Base-by-base conservation (phyloP, 2,888 invertebrate genomes). In the Dascillus cervinus region DNA sequence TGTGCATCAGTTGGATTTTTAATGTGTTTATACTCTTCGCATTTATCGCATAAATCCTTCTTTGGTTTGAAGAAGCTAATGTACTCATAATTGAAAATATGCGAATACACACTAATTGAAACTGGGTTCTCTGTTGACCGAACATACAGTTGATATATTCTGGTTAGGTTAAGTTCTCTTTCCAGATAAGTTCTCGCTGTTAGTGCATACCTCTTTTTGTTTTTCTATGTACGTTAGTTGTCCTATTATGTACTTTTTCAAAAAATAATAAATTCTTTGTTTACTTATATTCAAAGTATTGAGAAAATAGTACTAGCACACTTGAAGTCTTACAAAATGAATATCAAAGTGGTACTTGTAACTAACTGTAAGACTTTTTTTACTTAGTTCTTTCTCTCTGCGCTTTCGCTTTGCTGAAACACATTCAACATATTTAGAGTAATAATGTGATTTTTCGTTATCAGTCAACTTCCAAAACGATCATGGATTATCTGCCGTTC, bases 161-260 rank as follows among this genome's bases (percentile, higher is more conserved):
- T 27, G n/a, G 11, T 20, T 11, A 34, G 9, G 15, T 17, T 32
- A n/a, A 39, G 13, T 10, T 17, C 15, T 11, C 22, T n/a, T 20
- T 41, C 37, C 23, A 41, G 32, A 22, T 37, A 40, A n/a, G n/a
- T n/a, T n/a, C n/a, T n/a, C 17, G 17, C 8, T 17, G 4, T 17
- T 6, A 6, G 8, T 17, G 17, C 8, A 6, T 17, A 6, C 17
- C 17, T 17, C 8, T 17, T 17, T 6, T 6, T 8, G 17, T 11
- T 6, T 15, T 22, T n/a, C 22, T 3, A 11, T 27, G 28, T n/a
- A 29, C 13, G 15, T 20, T 20, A 13, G 29, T 33, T 10, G 5
- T 13, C 4, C 26, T 17, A n/a, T 27, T 22, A 12, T 24, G 26
- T 11, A 24, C 15, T 3, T 17, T 23, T 27, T 28, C 11, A 34